Conservation (phyloP, 2,113 vertebrate species). For the Salvelinus alpinus region DNA sequence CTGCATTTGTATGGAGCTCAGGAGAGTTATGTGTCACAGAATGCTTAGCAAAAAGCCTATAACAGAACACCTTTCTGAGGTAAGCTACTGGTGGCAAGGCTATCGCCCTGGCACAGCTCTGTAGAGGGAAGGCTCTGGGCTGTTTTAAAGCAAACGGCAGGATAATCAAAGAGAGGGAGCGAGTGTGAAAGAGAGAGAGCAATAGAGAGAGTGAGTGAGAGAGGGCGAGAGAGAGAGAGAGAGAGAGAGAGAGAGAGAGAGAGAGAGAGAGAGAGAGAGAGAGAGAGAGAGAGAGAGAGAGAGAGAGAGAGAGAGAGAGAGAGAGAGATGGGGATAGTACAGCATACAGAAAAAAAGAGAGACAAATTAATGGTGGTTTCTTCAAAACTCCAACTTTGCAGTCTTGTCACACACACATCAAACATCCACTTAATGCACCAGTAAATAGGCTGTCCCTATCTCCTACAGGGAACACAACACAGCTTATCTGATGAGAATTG, state of each 20-base stretch:
- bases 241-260: neutral
- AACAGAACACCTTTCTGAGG: no score
- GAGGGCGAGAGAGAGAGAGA: neutral
- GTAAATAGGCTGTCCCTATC: neutral
- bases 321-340: neutral
- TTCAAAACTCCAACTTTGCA: neutral
- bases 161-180: neutral
- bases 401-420: neutral
- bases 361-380: neutral
- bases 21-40: neutral
- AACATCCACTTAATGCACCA: neutral
- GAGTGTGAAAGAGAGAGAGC: neutral
- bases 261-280: neutral
- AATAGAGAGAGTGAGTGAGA: neutral
- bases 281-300: neutral
- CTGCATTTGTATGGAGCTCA: neutral
- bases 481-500: neutral
- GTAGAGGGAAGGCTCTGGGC: no score
- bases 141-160: no score
- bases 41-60: no score
- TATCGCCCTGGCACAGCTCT: no score
- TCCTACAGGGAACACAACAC: neutral
- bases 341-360: neutral
- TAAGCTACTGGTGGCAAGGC: no score
- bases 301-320: neutral